phyloP scores from a whole-genome alignment of 2,113 vertebrate species.

The Nothoprocta pentlandii region DNA sequence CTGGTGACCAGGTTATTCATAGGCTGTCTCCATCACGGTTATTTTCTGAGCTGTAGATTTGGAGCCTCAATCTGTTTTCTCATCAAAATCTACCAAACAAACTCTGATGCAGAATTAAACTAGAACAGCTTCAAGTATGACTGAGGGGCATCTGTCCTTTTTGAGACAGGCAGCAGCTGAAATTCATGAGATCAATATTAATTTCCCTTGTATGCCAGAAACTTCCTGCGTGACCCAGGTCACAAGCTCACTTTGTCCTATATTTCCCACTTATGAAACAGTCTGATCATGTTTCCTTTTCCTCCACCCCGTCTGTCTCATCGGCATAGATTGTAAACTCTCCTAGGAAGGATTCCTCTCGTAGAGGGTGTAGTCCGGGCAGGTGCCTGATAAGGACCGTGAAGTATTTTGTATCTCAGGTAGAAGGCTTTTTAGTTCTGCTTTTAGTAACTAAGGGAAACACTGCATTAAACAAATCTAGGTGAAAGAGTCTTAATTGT shows the following conservation, averaged over 20 bases:
- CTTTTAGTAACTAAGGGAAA: not conserved
- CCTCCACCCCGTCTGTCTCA: not conserved
- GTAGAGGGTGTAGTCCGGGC: not conserved
- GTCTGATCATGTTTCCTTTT: slow-evolving; percentile 22
- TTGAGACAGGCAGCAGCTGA: slow-evolving; percentile 14
- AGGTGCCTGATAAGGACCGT: not conserved
- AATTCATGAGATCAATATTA: slow-evolving; percentile 57
- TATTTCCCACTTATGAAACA: slow-evolving; percentile 59
- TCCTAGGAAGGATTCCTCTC: not conserved
- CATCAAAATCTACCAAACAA: not conserved
- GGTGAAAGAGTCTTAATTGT: not conserved
- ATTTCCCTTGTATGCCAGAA: slow-evolving; percentile 66
- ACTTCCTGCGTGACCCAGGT: slow-evolving; percentile 50
- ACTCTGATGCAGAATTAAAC: not conserved
- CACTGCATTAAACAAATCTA: not conserved
- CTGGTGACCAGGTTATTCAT: slow-evolving; percentile 68
- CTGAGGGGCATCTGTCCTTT: not conserved
- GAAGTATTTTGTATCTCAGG: not conserved
- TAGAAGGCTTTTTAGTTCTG: not conserved
- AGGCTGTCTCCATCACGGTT: not conserved
- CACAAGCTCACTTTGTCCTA: slow-evolving; percentile 21
- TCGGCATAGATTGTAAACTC: not conserved
- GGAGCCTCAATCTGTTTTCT: not conserved
- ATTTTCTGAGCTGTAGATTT: not conserved
- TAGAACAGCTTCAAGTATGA: not conserved